These are phyloP conservation scores for Operophtera brumata DNA, from an alignment of 2,888 invertebrate species.

Conservation along the genomic window DNA sequence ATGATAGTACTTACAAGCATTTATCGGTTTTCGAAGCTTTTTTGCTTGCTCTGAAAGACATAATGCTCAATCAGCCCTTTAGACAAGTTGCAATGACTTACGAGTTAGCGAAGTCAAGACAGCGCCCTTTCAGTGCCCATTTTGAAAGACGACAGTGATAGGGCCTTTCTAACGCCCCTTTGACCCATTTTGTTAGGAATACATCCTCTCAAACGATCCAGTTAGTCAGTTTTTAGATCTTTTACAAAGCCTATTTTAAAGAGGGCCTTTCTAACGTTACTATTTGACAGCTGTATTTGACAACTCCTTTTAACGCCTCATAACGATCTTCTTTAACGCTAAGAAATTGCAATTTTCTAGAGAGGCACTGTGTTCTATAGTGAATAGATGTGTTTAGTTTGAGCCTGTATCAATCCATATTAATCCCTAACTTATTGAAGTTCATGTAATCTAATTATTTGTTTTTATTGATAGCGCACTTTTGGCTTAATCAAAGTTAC, in stretches of 20 bases:
- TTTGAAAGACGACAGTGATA: not conserved
- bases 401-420: constrained; percentile 34
- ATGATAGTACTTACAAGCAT: constrained; percentile 42
- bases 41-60: constrained; percentile 57
- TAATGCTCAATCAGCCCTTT: constrained; percentile 52
- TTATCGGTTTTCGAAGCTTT: constrained; percentile 46
- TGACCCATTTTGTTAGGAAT: not conserved
- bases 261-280: too few species aligned
- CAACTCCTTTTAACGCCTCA: not conserved
- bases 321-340: not conserved
- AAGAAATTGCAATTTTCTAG: constrained; percentile 4
- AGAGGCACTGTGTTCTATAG: constrained; percentile 32
- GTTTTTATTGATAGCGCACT: constrained; percentile 27
- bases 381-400: constrained; percentile 38
- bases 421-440: constrained; percentile 13
- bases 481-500: constrained; percentile 14
- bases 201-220: too few species aligned
- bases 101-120: not conserved
- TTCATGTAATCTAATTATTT: constrained; percentile 28
- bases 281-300: too few species aligned
- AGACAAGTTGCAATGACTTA: constrained; percentile 31
- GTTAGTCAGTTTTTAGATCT: too few species aligned
- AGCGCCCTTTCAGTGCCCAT: too few species aligned
- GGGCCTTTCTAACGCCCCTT: not conserved
- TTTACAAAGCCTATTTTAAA: too few species aligned